Evolutionary conservation across 2,113 vertebrate species (phyloP).

Genomic region (Forbesichthys papilliferus): DNA sequence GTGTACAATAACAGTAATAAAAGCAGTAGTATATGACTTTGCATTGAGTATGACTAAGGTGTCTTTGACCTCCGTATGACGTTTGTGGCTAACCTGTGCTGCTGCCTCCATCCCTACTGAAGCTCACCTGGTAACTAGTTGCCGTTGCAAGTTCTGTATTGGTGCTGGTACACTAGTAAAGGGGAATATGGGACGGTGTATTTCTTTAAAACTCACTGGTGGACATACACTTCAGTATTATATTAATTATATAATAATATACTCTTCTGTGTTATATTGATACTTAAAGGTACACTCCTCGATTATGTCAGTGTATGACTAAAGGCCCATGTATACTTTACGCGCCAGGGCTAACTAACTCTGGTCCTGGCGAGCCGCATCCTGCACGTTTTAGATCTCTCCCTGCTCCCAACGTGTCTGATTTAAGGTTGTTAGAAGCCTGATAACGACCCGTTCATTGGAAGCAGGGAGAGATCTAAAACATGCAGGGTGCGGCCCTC

Average conservation of each 20-base stretch:
- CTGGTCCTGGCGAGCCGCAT: too few relatives aligned
- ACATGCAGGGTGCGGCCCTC: too few relatives aligned
- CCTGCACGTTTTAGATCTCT: too few relatives aligned
- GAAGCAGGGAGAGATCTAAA: too few relatives aligned
- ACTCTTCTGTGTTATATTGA: too few relatives aligned
- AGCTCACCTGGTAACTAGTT: conserved; percentile 50
- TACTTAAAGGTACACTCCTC: too few relatives aligned
- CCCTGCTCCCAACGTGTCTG: too few relatives aligned
- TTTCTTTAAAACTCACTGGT: conserved; percentile 26
- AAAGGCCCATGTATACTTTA: too few relatives aligned
- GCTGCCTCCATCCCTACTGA: conserved; percentile 23
- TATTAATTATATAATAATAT: neutral
- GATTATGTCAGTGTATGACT: too few relatives aligned
- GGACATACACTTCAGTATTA: neutral
- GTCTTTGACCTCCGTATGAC: neutral
- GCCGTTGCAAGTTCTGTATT: accelerated
- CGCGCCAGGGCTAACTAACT: too few relatives aligned
- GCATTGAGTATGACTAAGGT: conserved; percentile 21
- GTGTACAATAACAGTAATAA: neutral
- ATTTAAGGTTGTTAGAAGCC: too few relatives aligned
- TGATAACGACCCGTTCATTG: too few relatives aligned
- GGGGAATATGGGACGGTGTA: neutral
- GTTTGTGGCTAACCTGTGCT: conserved; percentile 18
- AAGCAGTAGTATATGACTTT: conserved; percentile 26
- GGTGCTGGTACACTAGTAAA: conserved; percentile 58